phyloP scores from a whole-genome alignment of 1,140 invertebrate species.

The Meloidogyne floridensis region DNA sequence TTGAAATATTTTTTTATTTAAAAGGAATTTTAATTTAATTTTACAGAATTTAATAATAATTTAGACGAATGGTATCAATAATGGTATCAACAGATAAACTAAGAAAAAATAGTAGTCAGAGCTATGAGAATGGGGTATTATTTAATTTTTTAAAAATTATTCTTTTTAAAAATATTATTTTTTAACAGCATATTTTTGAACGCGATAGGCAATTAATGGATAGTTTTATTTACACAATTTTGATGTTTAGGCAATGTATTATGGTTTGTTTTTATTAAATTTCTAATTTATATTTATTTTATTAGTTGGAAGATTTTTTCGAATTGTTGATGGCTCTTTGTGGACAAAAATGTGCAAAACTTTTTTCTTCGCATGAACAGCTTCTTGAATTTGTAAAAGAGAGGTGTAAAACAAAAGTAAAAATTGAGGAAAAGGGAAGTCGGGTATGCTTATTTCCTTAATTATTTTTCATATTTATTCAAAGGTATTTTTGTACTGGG shows the following conservation, averaged over 20 bases:
- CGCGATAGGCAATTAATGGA: background rate
- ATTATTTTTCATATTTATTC: background rate
- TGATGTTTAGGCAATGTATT: background rate
- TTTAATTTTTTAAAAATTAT: background rate
- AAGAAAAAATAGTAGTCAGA: background rate
- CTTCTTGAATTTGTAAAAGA: background rate
- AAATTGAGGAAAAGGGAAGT: background rate
- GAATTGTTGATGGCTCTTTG: conserved; percentile 3
- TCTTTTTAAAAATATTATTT: background rate
- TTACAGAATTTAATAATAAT: background rate
- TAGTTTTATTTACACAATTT: background rate
- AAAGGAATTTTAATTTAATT: too few relatives aligned
- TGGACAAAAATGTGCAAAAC: background rate
- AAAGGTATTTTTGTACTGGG: background rate
- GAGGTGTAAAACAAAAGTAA: background rate
- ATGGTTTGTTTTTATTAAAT: background rate
- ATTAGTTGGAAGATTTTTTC: background rate
- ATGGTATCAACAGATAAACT: background rate
- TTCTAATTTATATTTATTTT: background rate
- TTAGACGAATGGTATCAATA: background rate
- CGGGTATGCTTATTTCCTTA: background rate
- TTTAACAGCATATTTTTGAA: background rate
- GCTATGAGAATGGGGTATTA: background rate
- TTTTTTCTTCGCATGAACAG: background rate
- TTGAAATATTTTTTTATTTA: too few relatives aligned